Evolutionary conservation across 1,140 invertebrate species (phyloP).

Genomic region (Cotesia typhae): DNA sequence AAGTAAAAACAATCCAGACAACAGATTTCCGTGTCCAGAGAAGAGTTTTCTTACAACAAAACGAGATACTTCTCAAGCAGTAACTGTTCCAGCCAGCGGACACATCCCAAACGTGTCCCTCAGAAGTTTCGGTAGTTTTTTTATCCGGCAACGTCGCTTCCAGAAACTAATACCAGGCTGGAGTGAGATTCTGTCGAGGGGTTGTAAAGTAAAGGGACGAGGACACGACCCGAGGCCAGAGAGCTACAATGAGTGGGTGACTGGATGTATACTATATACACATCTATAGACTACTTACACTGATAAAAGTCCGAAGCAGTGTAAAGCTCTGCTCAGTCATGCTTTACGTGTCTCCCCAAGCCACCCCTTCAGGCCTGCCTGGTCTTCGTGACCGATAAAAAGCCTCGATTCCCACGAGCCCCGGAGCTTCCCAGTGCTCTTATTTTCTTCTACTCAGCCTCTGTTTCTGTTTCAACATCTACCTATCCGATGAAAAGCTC

Average conservation of each 20-base stretch:
- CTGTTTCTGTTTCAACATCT: no score
- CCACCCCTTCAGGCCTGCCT: constrained; percentile 3
- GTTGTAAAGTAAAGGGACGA: neutral
- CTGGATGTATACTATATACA: neutral
- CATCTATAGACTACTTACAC: neutral
- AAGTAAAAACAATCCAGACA: constrained; percentile 7
- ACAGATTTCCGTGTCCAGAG: constrained; percentile 2
- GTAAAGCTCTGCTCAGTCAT: constrained; percentile 9
- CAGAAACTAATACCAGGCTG: constrained; percentile 11
- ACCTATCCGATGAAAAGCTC: constrained; percentile 33
- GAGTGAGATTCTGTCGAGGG: neutral
- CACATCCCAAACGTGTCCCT: constrained; percentile 13
- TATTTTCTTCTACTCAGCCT: no score
- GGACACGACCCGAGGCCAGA: constrained; percentile 1
- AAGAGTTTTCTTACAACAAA: neutral
- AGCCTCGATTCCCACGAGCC: constrained; percentile 36
- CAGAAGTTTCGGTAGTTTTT: neutral
- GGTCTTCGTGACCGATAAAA: constrained; percentile 23
- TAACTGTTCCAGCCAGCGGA: neutral
- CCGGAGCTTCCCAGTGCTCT: constrained; percentile 1
- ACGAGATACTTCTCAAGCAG: constrained; percentile 3
- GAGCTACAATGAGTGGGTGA: neutral
- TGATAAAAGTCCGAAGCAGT: neutral
- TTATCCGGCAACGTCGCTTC: neutral
- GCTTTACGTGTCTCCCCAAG: neutral